A percentile compares a stretch with the other conserved stretches of the same genome.
Conservation (phyloP, 1,140 invertebrate species). For the Bemisia tabaci region DNA sequence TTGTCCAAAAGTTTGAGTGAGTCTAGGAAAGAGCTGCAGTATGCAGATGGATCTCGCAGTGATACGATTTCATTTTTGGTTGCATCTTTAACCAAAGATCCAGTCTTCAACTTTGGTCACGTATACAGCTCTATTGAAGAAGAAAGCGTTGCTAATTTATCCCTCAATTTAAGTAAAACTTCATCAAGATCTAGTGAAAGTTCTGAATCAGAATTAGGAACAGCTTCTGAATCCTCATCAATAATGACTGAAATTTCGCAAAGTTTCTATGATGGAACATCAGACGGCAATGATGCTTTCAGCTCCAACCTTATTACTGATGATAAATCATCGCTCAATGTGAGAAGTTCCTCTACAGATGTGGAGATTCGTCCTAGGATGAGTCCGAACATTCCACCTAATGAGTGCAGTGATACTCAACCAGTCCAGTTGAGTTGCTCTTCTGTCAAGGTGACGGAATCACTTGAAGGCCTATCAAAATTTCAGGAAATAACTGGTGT, state of each 20-base stretch:
- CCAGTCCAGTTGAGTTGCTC: too few species aligned
- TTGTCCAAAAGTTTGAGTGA: not conserved
- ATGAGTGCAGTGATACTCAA: too few species aligned
- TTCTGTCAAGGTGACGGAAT: too few species aligned
- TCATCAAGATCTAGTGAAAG: conserved; percentile 17
- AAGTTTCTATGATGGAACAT: not conserved
- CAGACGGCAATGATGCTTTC: not conserved
- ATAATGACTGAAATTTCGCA: not conserved
- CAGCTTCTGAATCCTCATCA: conserved; percentile 8
- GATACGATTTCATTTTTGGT: not conserved
- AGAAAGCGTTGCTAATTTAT: not conserved
- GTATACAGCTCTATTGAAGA: not conserved
- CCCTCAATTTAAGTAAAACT: not conserved
- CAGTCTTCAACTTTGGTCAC: not conserved
- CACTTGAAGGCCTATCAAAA: too few species aligned
- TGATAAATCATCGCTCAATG: too few species aligned
- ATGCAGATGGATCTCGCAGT: too few species aligned
- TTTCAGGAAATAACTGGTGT: too few species aligned
- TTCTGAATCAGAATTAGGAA: conserved; percentile 15
- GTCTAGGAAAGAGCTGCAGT: not conserved
- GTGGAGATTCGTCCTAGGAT: too few species aligned
- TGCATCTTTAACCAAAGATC: not conserved
- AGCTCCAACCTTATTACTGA: too few species aligned
- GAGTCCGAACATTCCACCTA: too few species aligned
- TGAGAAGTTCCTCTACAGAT: too few species aligned